These are phyloP conservation scores for Malacoctenus gilli DNA, from an alignment of 2,797 vertebrate species.

Conservation along the genomic window DNA sequence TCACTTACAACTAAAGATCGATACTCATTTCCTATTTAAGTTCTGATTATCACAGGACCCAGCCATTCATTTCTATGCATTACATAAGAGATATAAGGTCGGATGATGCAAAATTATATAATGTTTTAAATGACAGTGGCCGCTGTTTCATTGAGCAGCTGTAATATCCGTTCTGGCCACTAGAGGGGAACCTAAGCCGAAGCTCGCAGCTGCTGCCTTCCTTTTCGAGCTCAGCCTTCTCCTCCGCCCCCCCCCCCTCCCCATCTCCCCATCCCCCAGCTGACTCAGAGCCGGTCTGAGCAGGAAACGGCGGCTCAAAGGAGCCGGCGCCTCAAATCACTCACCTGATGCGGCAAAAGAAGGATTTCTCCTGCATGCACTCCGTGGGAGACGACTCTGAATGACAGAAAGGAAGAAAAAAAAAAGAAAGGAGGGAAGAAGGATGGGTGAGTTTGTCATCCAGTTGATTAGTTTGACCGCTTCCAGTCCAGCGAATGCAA, in stretches of 20 bases:
- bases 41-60: too few species aligned
- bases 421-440: constrained; percentile 27
- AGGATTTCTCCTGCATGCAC: constrained; percentile 95
- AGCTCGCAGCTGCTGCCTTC: constrained; percentile 35
- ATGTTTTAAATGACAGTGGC: background rate
- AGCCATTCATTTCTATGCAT: too few species aligned
- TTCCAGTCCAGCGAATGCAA: constrained; percentile 5
- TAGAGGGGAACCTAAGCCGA: constrained; percentile 31
- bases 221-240: too few species aligned
- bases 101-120: too few species aligned
- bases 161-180: constrained; percentile 12
- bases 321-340: too few species aligned
- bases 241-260: background rate
- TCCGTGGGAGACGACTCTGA: constrained; percentile 84
- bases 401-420: too few species aligned
- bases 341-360: constrained; percentile 96
- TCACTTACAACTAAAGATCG: too few species aligned
- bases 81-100: too few species aligned
- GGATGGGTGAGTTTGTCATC: constrained; percentile 34
- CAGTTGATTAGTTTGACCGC: constrained; percentile 7
- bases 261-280: background rate
- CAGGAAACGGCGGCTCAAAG: constrained; percentile 56
- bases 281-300: constrained; percentile 51
- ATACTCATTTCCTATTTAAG: too few species aligned
- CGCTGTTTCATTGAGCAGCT: background rate